Percentiles rank a stretch among this genome's conserved stretches.
Evolutionary conservation across 1,140 invertebrate genomes (phyloP).

Genomic region (Eulimnadia texana): DNA sequence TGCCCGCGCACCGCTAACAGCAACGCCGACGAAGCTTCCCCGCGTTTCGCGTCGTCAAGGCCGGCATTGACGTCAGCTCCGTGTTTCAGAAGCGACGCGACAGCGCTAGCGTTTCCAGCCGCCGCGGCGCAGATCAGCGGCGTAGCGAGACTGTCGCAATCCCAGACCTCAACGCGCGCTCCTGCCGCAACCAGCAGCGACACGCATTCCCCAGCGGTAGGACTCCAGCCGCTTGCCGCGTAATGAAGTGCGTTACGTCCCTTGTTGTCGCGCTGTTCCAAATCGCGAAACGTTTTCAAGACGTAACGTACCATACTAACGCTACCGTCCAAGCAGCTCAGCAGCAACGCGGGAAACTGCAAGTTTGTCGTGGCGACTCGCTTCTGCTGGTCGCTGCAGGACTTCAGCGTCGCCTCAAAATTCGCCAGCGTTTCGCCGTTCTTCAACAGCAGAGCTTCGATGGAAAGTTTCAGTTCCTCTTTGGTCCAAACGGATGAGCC

Average conservation of each 20-base stretch:
- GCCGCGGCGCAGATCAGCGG: slow-evolving; percentile 54
- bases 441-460: neutral
- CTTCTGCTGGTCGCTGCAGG: neutral
- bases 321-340: neutral
- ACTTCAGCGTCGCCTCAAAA: neutral
- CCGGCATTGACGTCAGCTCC: slow-evolving; percentile 58
- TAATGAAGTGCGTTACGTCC: slow-evolving; percentile 4
- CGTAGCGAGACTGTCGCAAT: slow-evolving; percentile 45
- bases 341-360: neutral
- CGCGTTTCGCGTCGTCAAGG: slow-evolving; percentile 26
- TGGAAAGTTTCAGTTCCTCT: neutral
- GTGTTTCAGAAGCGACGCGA: slow-evolving; percentile 42
- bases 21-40: slow-evolving; percentile 41
- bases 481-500: slow-evolving; percentile 9
- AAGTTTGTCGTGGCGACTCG: neutral
- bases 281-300: neutral
- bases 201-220: neutral
- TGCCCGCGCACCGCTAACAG: slow-evolving; percentile 59
- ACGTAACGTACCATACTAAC: neutral
- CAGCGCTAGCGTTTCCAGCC: slow-evolving; percentile 37
- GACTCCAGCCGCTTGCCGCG: neutral
- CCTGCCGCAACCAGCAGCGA: slow-evolving; percentile 28
- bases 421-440: neutral
- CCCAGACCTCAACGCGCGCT: slow-evolving; percentile 47
- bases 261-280: neutral